These are phyloP conservation scores for Manis pentadactyla DNA, from an alignment of 2,797 vertebrate species.

Conservation along the genomic window DNA sequence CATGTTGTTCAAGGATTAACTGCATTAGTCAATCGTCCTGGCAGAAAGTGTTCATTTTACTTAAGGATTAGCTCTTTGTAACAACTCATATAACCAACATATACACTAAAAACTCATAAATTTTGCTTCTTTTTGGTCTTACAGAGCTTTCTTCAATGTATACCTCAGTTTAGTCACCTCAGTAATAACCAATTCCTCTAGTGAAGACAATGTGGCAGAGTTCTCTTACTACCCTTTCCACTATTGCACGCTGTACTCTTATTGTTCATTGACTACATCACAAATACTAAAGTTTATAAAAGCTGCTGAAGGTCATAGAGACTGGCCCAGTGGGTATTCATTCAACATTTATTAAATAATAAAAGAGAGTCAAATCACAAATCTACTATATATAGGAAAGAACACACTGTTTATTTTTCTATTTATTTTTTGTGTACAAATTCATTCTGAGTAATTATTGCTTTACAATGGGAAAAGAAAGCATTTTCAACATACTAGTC, in stretches of 20 bases:
- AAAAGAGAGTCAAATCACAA: not conserved
- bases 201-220: not conserved
- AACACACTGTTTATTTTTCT: not conserved
- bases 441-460: not conserved
- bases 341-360: not conserved
- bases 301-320: not conserved
- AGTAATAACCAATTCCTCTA: not conserved
- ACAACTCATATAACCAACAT: not conserved
- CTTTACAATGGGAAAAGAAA: not conserved
- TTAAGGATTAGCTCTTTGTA: not conserved
- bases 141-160: conserved; percentile 12
- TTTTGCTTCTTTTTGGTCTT: not conserved
- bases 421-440: not conserved
- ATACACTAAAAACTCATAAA: not conserved
- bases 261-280: not conserved
- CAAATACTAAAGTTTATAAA: not conserved
- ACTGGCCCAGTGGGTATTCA: not conserved
- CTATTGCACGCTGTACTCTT: not conserved
- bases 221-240: not conserved
- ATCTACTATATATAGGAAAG: not conserved
- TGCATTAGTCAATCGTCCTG: not conserved
- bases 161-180: not conserved
- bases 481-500: not conserved
- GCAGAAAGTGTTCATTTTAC: not conserved
- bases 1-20: too few species aligned